Evolutionary conservation across 2,113 vertebrate genomes (phyloP), one percentile per base, ranked within the genome.

Genomic region (Phylloscopus trochilus): DNA sequence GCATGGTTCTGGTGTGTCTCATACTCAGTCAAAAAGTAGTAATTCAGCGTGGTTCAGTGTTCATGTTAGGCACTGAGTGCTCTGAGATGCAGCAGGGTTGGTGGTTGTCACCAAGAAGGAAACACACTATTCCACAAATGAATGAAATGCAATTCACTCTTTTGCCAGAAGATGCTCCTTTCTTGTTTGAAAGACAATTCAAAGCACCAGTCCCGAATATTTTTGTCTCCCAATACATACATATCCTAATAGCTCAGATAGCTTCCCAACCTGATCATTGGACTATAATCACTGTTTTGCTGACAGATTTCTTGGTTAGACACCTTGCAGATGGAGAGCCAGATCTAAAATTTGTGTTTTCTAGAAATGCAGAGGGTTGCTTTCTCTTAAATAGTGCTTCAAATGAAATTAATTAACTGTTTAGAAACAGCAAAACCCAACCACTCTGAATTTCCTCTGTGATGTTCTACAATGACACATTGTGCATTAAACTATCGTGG

Each of bases 1-100:
- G 0, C 0, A 0, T 35, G 66, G 3, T 70, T 72, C 53, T 62
- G 37, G 11, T 44, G 27, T 47, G 28, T 58, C 30, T 58, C 46
- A 35, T 39, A 43, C 4, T 64, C 16, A 18, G 47, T 23, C 26
- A 60, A 60, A 68, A 52, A 33, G 33, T 9, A 18, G 9, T 7
- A 35, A 60, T 22, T 11, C 49, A 12, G 39, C 37, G 20, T 39
- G 33, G 33, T 63, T 81, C 66, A 33, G 23, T 33, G 56, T 47
- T 77, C 11, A 0, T 28, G 31, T 31, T 41, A 53, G 53, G 56
- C 58, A 23, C 44, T 13, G 78, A 52, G 33, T 56, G 24, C 62
- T 73, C 53, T 33, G 70, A 64, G 66, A 5, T 70, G 77, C 33
- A 81, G 31, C 31, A 43, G 51, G 9, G 10, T 47, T 91, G 26